Conservation (phyloP, 1,140 invertebrate genomes). For the Procambarus clarkii region DNA sequence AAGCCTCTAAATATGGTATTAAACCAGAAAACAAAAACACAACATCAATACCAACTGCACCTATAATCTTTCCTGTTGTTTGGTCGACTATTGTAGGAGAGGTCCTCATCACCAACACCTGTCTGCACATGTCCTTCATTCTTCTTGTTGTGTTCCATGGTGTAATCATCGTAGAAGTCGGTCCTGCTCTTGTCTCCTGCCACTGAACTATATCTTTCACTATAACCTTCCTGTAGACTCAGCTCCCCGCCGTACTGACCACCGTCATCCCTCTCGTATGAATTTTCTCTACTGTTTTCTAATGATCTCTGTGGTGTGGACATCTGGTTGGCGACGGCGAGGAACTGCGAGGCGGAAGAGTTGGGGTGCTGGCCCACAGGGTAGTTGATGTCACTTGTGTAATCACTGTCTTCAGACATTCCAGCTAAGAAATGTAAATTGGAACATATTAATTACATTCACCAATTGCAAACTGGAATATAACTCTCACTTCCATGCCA, state of each 20-base stretch:
- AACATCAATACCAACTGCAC: slow-evolving; percentile 72
- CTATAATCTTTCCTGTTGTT: slow-evolving; percentile 71
- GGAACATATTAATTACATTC: no score
- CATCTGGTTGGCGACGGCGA: slow-evolving; percentile 83
- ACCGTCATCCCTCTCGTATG: slow-evolving; percentile 86
- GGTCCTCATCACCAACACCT: slow-evolving; percentile 40
- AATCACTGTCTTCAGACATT: slow-evolving; percentile 97
- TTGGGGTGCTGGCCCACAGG: slow-evolving; percentile 89
- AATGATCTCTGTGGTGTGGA: slow-evolving; percentile 86
- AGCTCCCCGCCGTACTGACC: slow-evolving; percentile 57
- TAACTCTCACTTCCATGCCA: no score
- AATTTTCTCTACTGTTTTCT: slow-evolving; percentile 88
- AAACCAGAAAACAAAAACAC: slow-evolving; percentile 68
- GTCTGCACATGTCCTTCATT: slow-evolving; percentile 70
- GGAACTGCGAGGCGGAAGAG: slow-evolving; percentile 89
- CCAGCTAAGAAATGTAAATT: slow-evolving; percentile 82
- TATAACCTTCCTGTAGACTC: slow-evolving; percentile 15
- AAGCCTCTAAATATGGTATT: slow-evolving; percentile 21
- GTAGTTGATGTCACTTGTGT: slow-evolving; percentile 97
- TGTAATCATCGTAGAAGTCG: slow-evolving; percentile 73
- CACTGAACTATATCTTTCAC: slow-evolving; percentile 10
- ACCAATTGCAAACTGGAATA: no score
- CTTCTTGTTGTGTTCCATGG: slow-evolving; percentile 72
- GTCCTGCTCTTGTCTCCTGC: slow-evolving; percentile 50
- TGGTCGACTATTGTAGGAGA: slow-evolving; percentile 72